phyloP scores from a whole-genome alignment of 2,113 vertebrate species.

The Aptenodytes patagonicus region DNA sequence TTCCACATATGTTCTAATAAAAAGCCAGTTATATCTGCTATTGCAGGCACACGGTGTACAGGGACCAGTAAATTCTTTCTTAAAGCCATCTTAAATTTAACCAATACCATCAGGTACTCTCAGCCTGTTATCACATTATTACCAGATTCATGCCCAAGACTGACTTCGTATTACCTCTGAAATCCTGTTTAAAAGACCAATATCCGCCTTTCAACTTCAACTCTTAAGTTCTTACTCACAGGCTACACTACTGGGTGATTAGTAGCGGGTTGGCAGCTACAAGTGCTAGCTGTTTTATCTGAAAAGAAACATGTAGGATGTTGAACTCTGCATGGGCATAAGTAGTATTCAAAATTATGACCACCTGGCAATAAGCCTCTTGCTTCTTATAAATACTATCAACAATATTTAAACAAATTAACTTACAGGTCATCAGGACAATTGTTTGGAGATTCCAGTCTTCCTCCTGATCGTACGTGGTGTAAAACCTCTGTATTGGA shows the following conservation, averaged over 20 bases:
- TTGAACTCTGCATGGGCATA: background rate
- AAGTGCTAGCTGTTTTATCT: background rate
- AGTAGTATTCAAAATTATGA: background rate
- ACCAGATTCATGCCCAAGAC: background rate
- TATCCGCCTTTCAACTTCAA: background rate
- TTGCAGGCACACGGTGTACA: background rate
- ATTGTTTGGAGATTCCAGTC: constrained; percentile 69
- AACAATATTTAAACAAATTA: background rate
- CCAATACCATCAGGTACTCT: background rate
- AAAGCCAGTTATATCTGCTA: background rate
- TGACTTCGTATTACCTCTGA: background rate
- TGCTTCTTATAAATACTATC: background rate
- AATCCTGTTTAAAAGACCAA: background rate
- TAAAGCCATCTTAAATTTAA: background rate
- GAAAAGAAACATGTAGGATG: background rate
- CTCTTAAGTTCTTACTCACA: background rate
- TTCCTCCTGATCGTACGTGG: constrained; percentile 70
- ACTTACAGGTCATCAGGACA: constrained; percentile 78
- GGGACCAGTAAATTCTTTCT: background rate
- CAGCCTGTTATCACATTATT: background rate
- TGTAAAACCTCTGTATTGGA: constrained; percentile 80
- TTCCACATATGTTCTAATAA: background rate
- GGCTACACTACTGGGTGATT: background rate
- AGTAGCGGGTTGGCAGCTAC: background rate
- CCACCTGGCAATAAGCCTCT: background rate